Evolutionary conservation across 2,888 invertebrate species (phyloP).

Genomic region (Cephus nigrinus): DNA sequence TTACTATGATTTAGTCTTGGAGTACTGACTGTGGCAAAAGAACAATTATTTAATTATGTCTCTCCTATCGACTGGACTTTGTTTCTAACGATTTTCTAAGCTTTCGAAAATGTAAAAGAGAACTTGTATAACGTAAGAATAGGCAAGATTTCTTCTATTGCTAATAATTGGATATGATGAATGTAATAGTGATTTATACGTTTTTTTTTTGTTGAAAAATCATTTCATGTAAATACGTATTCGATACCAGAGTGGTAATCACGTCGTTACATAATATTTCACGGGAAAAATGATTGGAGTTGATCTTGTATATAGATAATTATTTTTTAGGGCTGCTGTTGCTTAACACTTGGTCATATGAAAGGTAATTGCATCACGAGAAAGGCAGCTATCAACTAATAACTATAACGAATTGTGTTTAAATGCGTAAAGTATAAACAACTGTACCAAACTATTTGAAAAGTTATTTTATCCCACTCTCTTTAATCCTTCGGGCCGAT

Average conservation of each 20-base stretch:
- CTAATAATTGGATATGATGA: neutral
- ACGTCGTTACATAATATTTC: slow-evolving; percentile 27
- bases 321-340: slow-evolving; percentile 34
- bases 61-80: neutral
- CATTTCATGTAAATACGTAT: slow-evolving; percentile 43
- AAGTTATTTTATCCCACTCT: neutral
- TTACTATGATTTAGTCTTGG: neutral
- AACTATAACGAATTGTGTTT: slow-evolving; percentile 34
- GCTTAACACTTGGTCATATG: slow-evolving; percentile 27
- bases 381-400: slow-evolving; percentile 27
- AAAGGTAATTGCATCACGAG: slow-evolving; percentile 21
- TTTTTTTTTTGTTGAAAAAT: slow-evolving; percentile 15
- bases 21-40: neutral
- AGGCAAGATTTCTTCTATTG: neutral
- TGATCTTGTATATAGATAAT: slow-evolving; percentile 42
- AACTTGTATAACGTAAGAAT: neutral
- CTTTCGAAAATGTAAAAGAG: neutral
- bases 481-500: neutral
- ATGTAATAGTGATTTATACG: neutral
- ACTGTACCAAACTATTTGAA: neutral
- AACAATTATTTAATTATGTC: neutral
- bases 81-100: neutral
- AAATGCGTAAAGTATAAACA: slow-evolving; percentile 38
- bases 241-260: slow-evolving; percentile 28
- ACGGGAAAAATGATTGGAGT: neutral